Base-by-base conservation (phyloP, 2,797 vertebrate genomes). In the Coccyzus lansbergi region DNA sequence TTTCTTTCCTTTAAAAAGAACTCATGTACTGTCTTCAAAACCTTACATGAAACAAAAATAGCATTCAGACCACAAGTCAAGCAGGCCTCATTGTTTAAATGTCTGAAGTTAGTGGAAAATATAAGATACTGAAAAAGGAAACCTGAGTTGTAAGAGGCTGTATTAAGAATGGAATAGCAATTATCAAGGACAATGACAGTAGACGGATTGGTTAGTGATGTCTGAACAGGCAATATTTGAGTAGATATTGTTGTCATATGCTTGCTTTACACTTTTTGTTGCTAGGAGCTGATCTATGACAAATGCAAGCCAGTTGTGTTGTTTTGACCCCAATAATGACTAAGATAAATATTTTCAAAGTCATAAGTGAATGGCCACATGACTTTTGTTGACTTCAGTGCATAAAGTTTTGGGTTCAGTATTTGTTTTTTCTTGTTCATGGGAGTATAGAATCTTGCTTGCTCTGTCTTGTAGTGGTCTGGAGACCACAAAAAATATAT, bases 311-410 rank as follows among this genome's bases (percentile, higher is more conserved):
- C 28, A 26, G 28, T 74, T 79, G 4, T 53, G 34, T 69, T 25
- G 16, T 62, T 95, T 58, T 94, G 83, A 90, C 76, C 51, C 58
- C 34, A 40, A 10, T 53, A 88, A 82, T 36, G 78, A 34, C 76
- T 9, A 80, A 92, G 62, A 74, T 10, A 91, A 94, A 85, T 83
- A 60, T 78, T 92, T 96, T 72, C 26, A 77, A 92, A 96, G 87
- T 58, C 67, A 58, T 64, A 92, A 82, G 48, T 92, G 88, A 89
- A 80, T 62, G 90, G 63, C 65, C 64, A 67, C 65, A 80, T 90
- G 83, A 71, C 74, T 92, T 90, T 93, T 91, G 87, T 75, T 94
- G 90, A 85, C 78, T 94, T 93, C 53, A 77, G 64, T 28, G 31
- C 34, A 26, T 64, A n/a, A 83, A 78, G 69, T 86, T 74, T 83